phyloP scores from a whole-genome alignment of 2,888 invertebrate species.

The Vanessa cardui region DNA sequence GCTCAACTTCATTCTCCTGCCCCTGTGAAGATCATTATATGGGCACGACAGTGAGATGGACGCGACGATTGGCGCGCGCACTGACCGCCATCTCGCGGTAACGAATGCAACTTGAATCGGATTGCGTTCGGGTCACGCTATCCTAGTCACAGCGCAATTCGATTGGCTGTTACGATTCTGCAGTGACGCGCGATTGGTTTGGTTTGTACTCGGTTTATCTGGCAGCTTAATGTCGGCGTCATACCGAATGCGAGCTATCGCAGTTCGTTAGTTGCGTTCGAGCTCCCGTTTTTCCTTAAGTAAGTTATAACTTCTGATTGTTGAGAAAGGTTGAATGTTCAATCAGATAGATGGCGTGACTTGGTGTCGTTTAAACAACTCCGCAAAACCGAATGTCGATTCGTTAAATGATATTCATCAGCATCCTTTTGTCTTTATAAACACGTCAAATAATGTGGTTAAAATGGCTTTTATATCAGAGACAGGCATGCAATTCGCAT shows the following conservation, averaged over 20 bases:
- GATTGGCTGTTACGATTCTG: slow-evolving; percentile 77
- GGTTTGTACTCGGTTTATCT: slow-evolving; percentile 69
- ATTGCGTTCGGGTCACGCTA: slow-evolving; percentile 82
- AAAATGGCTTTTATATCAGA: slow-evolving; percentile 58
- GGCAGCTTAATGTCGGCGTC: slow-evolving; percentile 71
- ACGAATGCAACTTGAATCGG: slow-evolving; percentile 78
- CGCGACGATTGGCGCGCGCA: slow-evolving; percentile 79
- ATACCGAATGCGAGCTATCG: slow-evolving; percentile 72
- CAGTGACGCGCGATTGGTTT: slow-evolving; percentile 74
- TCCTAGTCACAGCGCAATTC: slow-evolving; percentile 72
- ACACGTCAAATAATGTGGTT: slow-evolving; percentile 70
- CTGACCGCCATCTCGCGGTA: slow-evolving; percentile 79
- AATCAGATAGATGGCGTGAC: slow-evolving; percentile 82
- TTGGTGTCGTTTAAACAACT: slow-evolving; percentile 75
- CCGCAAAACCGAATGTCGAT: slow-evolving; percentile 75
- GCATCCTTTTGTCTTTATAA: slow-evolving; percentile 79
- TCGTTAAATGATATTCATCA: slow-evolving; percentile 81
- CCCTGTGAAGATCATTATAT: slow-evolving; percentile 83
- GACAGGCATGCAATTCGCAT: slow-evolving; percentile 61
- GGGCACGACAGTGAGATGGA: slow-evolving; percentile 82
- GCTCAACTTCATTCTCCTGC: slow-evolving; percentile 83
- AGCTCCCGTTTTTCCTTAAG: slow-evolving; percentile 77
- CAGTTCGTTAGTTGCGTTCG: slow-evolving; percentile 74
- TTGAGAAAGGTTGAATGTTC: slow-evolving; percentile 70
- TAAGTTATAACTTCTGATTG: slow-evolving; percentile 80